Base-by-base conservation (phyloP, 2,888 invertebrate genomes). In the Zeuzera pyrina region DNA sequence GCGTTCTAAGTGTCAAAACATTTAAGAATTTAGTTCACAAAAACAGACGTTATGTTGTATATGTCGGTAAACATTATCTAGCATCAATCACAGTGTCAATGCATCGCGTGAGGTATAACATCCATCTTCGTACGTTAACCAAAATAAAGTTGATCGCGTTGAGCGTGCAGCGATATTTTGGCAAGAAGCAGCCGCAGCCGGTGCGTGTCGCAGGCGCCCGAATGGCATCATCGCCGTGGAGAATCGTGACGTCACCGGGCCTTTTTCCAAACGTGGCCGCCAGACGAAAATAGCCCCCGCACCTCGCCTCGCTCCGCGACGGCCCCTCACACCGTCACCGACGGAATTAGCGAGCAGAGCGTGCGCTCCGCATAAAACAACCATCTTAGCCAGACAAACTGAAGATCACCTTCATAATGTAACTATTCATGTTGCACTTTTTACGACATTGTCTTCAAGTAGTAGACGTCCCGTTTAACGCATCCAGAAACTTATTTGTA, bases 271-370 rank as follows among this genome's bases (percentile, higher is more conserved):
- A 79, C 79, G 79, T 77, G 78, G 77, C 79, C 73, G 79, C 76
- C 81, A 83, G 81, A 83, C 83, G 70, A 79, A 83, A 83, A 83
- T 83, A 83, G 79, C 64, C 71, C 74, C 76, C 76, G 65, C 71
- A 66, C 71, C 74, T 57, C 73, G 59, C 56, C 67, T 65, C 45
- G 48, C 54, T 52, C 38, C 16, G 30, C 26, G 58, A 61, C 62
- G 66, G 72, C 76, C 66, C 73, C 23, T 63, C 57, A 51, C 57
- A 52, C 57, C 69, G 76, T 79, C 81, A 81, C 76, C 78, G 79
- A 76, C 78, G 44, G 65, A 81, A 70, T 72, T 83, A 83, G 79
- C 67, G 57, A 57, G 51, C 56, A 55, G 54, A 57, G 45, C 57
- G 52, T 51, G 45, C 42, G 39, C 56, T 5, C 24, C 5, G 24